Percentiles rank a stretch among this genome's conserved stretches.
phyloP scores from a whole-genome alignment of 2,797 vertebrate genomes.

The Tapirus indicus region DNA sequence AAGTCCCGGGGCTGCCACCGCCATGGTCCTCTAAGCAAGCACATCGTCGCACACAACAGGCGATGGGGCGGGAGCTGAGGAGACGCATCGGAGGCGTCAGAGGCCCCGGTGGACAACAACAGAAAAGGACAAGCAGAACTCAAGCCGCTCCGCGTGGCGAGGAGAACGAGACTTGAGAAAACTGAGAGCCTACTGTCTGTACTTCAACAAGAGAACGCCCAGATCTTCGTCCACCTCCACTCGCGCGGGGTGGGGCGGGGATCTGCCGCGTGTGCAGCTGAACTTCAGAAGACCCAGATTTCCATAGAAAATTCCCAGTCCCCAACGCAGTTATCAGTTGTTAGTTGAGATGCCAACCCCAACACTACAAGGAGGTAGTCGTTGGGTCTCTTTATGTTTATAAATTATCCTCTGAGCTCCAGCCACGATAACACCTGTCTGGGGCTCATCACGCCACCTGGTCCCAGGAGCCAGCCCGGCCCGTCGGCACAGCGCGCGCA shows the following conservation, averaged over 20 bases:
- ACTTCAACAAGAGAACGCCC: neutral
- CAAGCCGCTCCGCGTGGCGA: neutral
- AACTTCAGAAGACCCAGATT: slow-evolving; percentile 4
- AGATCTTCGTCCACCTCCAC: neutral
- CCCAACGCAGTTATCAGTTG: neutral
- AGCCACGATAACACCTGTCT: neutral
- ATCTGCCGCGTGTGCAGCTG: neutral
- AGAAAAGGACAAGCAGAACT: neutral
- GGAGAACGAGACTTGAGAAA: slow-evolving; percentile 1
- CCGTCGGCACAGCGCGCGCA: neutral
- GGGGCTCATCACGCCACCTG: neutral
- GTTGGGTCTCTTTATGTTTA: neutral
- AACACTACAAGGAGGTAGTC: neutral
- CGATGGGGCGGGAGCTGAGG: neutral
- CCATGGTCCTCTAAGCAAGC: neutral
- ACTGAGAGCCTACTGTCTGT: neutral
- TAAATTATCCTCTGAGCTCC: slow-evolving; percentile 1
- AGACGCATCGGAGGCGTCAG: neutral
- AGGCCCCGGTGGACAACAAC: neutral
- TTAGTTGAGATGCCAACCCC: slow-evolving; percentile 30
- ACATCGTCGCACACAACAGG: neutral
- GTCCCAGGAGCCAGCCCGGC: neutral
- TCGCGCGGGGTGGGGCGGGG: accelerated
- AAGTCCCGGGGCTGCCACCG: neutral
- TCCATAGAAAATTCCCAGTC: neutral